A percentile compares a stretch with the other conserved stretches of the same genome.
Conservation (phyloP, 1,140 invertebrate genomes). For the Nilaparvata lugens region DNA sequence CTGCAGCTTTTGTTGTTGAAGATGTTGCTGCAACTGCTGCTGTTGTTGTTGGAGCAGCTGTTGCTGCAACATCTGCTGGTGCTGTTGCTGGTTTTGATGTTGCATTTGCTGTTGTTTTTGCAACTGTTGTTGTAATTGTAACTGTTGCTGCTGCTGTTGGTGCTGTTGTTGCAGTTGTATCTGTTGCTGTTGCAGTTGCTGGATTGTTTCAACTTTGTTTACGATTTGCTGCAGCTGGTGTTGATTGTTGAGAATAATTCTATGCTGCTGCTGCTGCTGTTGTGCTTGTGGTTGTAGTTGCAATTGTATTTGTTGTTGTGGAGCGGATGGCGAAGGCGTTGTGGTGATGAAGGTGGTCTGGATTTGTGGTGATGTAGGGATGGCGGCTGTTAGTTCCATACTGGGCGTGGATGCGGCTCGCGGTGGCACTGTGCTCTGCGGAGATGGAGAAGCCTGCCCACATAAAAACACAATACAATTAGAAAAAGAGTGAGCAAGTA, state of each 20-base stretch:
- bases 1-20: background rate
- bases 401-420: no score
- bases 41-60: background rate
- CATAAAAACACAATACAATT: no score
- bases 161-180: background rate
- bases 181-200: background rate
- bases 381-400: no score
- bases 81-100: background rate
- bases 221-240: no score
- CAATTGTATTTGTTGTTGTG: background rate
- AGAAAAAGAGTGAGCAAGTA: no score
- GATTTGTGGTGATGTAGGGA: no score
- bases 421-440: no score
- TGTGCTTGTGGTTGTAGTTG: background rate
- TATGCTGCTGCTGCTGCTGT: background rate
- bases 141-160: background rate
- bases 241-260: background rate
- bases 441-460: no score
- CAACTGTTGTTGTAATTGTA: conserved; percentile 12
- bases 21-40: background rate
- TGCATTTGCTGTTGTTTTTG: conserved; percentile 7
- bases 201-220: no score
- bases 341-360: no score
- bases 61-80: background rate
- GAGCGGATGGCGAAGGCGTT: conserved; percentile 7